Conservation (phyloP, 2,888 invertebrate genomes). For the Mythimna ferrago region DNA sequence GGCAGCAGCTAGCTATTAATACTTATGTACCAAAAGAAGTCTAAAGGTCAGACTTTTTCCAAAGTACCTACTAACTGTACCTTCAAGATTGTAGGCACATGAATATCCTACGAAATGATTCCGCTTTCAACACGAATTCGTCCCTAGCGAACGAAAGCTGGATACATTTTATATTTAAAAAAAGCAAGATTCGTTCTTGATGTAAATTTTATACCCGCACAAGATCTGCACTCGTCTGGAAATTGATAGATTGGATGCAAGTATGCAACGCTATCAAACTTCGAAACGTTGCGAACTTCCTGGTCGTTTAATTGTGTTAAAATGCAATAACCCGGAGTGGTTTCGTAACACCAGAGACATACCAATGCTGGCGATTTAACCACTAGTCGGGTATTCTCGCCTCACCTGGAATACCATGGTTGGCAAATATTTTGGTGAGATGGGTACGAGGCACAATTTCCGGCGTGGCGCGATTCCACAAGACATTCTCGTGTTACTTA, state of each 20-base stretch:
- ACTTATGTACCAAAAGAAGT: background rate
- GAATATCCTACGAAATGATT: slow-evolving; percentile 43
- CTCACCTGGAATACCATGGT: slow-evolving; percentile 34
- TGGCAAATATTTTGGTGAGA: slow-evolving; percentile 37
- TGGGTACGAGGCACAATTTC: slow-evolving; percentile 39
- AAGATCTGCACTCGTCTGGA: slow-evolving; percentile 2
- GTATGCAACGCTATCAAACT: background rate
- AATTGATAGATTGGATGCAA: background rate
- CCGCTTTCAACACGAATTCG: slow-evolving; percentile 29
- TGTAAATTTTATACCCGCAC: background rate
- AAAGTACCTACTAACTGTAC: slow-evolving; percentile 9
- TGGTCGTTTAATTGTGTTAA: slow-evolving; percentile 6
- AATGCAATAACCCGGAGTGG: slow-evolving; percentile 3
- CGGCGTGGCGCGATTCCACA: slow-evolving; percentile 22
- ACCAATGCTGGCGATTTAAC: slow-evolving; percentile 28
- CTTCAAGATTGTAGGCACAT: slow-evolving; percentile 27
- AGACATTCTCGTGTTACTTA: slow-evolving; percentile 25
- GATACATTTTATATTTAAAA: slow-evolving; percentile 23
- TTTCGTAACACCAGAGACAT: slow-evolving; percentile 17
- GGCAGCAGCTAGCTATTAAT: slow-evolving; percentile 5
- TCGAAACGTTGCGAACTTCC: background rate
- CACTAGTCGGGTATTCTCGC: slow-evolving; percentile 8
- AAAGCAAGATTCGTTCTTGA: slow-evolving; percentile 1
- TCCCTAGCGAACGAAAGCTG: slow-evolving; percentile 6
- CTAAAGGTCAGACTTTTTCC: slow-evolving; percentile 32